Base-by-base conservation (phyloP, 1,140 invertebrate species). In the Melanaphis sacchari region DNA sequence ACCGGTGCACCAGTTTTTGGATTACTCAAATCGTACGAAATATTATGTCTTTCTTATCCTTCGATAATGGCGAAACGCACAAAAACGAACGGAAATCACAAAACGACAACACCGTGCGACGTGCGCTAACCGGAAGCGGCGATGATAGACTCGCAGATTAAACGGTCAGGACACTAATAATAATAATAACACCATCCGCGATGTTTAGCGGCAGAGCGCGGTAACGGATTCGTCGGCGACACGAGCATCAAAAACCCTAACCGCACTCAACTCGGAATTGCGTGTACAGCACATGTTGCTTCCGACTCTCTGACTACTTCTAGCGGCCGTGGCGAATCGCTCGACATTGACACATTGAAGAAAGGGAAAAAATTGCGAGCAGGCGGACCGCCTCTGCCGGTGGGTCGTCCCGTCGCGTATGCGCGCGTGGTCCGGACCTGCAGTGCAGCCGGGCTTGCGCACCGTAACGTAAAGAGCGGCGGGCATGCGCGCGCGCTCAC, bases 301-400 rank as follows among this genome's bases (percentile, higher is more conserved):
- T 66, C 38, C 91, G 81, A 66, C 89, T 59, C 89, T 81, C 6
- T 59, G 24, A 84, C 41, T 52, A 52, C 91, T 41, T 85, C 91
- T 49, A 81, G 38, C 91, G 36, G n/a, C 66, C 59, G 66, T 36
- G 38, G 76, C 91, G 76, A 84, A 93, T 52, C 91, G 91, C 91
- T 93, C 66, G 91, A 85, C 76, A 93, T 93, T 93, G 91, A 93
- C 46, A 85, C 66, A 84, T 93, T 93, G 91, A 93, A 81, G 41
- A 26, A 85, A 85, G 26, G 24, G 24, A 40, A 46, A 36, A 92
- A 92, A 82, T 49, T 36, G 46, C 76, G 76, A 76, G 91, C 81
- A 31, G 18, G n/a, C 52, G 89, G n/a, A 11, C 31, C 43, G 41
- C 31, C 31, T 18, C 90, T n/a, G 90, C 66, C 31, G 59, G 90